Evolutionary conservation across 2,797 vertebrate genomes (phyloP).

Genomic region (Sebastes cheni): DNA sequence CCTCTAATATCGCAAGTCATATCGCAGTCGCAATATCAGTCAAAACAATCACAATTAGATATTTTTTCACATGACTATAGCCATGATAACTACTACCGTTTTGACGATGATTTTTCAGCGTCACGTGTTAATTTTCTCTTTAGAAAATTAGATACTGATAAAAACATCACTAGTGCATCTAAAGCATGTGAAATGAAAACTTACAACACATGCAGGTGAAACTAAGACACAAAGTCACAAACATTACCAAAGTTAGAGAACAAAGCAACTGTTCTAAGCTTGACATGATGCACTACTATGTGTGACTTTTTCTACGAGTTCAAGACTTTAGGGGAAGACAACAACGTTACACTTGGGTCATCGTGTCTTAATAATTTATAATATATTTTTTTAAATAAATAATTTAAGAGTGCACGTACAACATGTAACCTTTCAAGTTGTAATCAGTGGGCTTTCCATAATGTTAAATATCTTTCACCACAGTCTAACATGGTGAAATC

Average conservation of each 20-base stretch:
- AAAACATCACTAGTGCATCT: background rate
- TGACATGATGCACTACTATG: background rate
- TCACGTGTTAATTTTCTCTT: too few species aligned
- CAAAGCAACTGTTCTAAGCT: background rate
- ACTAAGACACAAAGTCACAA: constrained; percentile 14
- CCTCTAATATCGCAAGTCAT: too few species aligned
- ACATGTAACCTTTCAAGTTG: background rate
- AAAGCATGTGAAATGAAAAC: background rate
- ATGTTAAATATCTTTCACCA: background rate
- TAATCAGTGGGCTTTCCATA: background rate
- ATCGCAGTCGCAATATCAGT: too few species aligned
- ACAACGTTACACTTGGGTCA: background rate
- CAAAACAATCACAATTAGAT: too few species aligned
- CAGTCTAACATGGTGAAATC: background rate
- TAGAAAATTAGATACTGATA: background rate
- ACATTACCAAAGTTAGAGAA: background rate
- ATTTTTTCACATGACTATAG: background rate
- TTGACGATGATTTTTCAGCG: background rate
- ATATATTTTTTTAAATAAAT: too few species aligned
- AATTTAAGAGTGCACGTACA: background rate
- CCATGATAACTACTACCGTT: background rate
- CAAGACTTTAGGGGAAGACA: background rate
- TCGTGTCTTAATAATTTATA: background rate
- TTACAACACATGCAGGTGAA: constrained; percentile 9
- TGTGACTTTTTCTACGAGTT: background rate